Evolutionary conservation across 2,797 vertebrate species (phyloP).

Genomic region (Lithobates pipiens): DNA sequence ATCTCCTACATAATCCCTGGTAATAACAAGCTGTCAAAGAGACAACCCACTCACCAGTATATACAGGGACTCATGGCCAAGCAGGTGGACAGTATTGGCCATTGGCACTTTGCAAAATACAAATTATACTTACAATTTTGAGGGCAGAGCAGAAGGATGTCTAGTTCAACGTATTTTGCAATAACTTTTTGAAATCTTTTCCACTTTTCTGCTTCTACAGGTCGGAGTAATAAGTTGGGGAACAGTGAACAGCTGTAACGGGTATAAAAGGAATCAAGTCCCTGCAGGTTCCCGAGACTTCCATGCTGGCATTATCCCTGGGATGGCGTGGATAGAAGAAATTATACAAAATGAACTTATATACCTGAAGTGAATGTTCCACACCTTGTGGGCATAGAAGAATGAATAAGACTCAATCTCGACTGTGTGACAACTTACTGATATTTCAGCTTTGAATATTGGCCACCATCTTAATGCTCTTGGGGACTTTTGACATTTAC

Average conservation of each 20-base stretch:
- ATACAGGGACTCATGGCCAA: too few relatives aligned
- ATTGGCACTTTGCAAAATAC: too few relatives aligned
- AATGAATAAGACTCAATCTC: neutral
- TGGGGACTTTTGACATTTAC: neutral
- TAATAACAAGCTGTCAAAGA: too few relatives aligned
- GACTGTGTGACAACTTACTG: neutral
- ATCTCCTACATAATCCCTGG: too few relatives aligned
- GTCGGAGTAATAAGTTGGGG: conserved; percentile 46
- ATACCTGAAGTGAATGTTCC: neutral
- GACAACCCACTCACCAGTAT: too few relatives aligned
- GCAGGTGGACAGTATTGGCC: too few relatives aligned
- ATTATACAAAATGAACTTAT: neutral
- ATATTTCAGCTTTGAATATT: neutral
- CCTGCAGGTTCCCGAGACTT: neutral
- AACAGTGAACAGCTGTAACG: neutral
- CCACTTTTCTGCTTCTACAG: neutral
- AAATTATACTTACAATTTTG: too few relatives aligned
- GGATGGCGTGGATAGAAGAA: conserved; percentile 1
- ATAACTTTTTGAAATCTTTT: neutral
- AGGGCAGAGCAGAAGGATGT: too few relatives aligned
- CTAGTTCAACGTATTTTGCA: neutral
- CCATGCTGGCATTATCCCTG: neutral
- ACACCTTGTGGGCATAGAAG: neutral
- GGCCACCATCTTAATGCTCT: neutral
- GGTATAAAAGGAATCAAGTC: neutral